These are phyloP conservation scores for Ennomos fuscantarius DNA, from an alignment of 2,888 invertebrate genomes.

Conservation along the genomic window DNA sequence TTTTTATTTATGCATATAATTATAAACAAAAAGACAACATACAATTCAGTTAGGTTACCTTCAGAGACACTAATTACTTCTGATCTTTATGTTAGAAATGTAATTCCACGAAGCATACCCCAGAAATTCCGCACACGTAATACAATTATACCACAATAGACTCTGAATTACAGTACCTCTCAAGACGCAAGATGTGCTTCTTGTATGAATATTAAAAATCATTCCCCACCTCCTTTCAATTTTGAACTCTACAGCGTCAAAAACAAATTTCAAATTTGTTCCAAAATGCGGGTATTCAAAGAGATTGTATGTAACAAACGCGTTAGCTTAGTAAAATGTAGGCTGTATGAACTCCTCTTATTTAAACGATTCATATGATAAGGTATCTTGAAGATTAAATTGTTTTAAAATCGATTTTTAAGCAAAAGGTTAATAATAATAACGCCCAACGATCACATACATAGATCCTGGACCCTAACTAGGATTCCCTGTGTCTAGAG, in stretches of 20 bases:
- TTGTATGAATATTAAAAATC: conserved; percentile 66
- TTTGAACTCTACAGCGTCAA: conserved; percentile 8
- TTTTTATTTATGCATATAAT: no score
- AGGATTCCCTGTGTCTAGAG: no score
- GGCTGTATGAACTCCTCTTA: conserved; percentile 41
- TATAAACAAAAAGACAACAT: no score
- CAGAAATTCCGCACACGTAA: conserved; percentile 61
- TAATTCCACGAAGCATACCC: conserved; percentile 48
- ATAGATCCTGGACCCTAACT: no score
- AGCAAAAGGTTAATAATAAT: no score
- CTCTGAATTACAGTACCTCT: conserved; percentile 59
- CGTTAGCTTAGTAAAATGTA: conserved; percentile 43
- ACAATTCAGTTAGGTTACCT: neutral
- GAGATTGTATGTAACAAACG: conserved; percentile 36
- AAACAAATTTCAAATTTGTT: conserved; percentile 3
- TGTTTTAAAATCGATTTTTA: no score
- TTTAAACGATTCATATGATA: conserved; percentile 37
- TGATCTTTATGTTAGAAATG: conserved; percentile 61
- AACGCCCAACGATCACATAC: no score
- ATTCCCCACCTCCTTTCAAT: conserved; percentile 12
- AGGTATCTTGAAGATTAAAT: conserved; percentile 1
- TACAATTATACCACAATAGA: conserved; percentile 69
- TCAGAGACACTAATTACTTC: conserved; percentile 36
- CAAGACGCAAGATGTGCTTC: conserved; percentile 54
- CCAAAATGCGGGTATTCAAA: conserved; percentile 25